Evolutionary conservation across 2,888 invertebrate species (phyloP), one percentile per base, ranked within the genome.

Genomic region (Petrolisthes manimaculis): DNA sequence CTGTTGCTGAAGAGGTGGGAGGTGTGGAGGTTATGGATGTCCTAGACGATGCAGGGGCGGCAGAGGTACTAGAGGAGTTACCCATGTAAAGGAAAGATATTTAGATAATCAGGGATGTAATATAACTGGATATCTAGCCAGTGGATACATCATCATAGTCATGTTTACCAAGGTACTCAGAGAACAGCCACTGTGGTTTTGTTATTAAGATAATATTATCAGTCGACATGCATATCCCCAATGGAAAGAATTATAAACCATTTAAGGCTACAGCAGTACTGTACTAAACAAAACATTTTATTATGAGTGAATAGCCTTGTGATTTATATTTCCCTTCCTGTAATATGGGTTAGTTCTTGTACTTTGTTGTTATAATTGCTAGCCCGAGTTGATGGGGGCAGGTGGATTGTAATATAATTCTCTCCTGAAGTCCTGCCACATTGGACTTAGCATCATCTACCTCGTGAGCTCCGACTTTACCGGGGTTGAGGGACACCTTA

Each of bases 1-100:
- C 83, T 6, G 90, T 88, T 9, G 90, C 90, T 8, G 88, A 88
- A 37, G 89, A 89, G 53, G 67, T 56, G n/a, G 85, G 67, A 14
- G 86, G 21, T 51, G 77, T 74, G 12, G 83, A 83, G 21, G 9
- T 84, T 21, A 54, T 54, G 24, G 53, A 78, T n/a, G 24, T 78
- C 5, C n/a, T 69, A 6, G 55, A 81, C 69, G 37, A 21, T 21
- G 14, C 18, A 12, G 78, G 21, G n/a, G 37, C 14, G 14, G 5
- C 51, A 61, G 78, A 78, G 53, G 21, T 74, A 5, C 61, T 75
- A 55, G 9, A 54, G 24, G 14, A 53, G 21, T 71, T 53, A 4
- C 54, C 82, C 21, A 82, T 61, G 18, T 51, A 82, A 67, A 61
- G 24, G 37, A 67, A 67, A n/a, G 71, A n/a, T 71, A 18, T 6